Evolutionary conservation across 2,797 vertebrate species (phyloP), one percentile per base, ranked within the genome.

Genomic region (Neosilurus mollespiculum): DNA sequence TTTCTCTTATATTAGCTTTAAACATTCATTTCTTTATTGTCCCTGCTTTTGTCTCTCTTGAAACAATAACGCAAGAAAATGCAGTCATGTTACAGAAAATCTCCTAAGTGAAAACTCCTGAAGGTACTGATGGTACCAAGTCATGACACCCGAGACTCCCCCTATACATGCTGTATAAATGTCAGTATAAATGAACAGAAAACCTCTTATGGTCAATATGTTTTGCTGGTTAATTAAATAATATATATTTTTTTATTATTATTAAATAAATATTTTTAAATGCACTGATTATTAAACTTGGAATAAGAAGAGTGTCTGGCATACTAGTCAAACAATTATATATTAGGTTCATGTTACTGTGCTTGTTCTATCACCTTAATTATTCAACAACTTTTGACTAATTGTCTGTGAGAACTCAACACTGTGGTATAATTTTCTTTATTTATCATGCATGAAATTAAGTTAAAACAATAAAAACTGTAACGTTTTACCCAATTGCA

Each of bases 401-500:
- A 73, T 26, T 14, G 26, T 20, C 11, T 70, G 11, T 7, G 11
- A n/a, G n/a, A 72, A 53, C n/a, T 53, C 4, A 53, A 15, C 12
- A 53, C 14, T 4, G 12, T 53, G 70, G n/a, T 26, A 72, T 72
- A 16, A 8, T 54, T 26, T 53, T 1, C 12, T 72, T 72, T 9
- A 16, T 15, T 0, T n/a, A 16, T n/a, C 15, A 30, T 54, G 54
- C 26, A 30, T 20, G 16, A 75, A 24, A 73, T 26, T 18, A 30
- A 34, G 4, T 43, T 56, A 75, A 18, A 54, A 30, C 49, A 16
- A 73, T 56, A 77, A 34, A 61, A 77, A 59, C 51, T 9, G 53
- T 16, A 58, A 58, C 34, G 22, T 24, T 65, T 20, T 8, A 94
- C 92, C 93, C 93, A 0, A 87, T 87, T 85, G 0, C 87, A 49